These are phyloP conservation scores for Sycophila texana DNA, from an alignment of 2,888 invertebrate species.

Conservation along the genomic window DNA sequence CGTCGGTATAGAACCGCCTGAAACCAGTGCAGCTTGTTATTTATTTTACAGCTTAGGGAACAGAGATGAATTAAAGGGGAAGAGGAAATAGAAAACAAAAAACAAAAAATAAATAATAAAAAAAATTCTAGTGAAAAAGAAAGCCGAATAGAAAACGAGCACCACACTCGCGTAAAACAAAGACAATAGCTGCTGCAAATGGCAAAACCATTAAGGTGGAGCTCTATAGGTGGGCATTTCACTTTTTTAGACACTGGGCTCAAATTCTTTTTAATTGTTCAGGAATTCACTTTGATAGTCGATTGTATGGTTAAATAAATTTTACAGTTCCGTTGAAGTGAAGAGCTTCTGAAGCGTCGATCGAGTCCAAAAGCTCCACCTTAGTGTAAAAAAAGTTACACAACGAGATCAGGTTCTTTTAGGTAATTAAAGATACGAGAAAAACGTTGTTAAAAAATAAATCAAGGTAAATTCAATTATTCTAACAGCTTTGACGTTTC, in stretches of 20 bases:
- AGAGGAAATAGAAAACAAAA: not conserved
- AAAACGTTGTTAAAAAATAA: too few relatives aligned
- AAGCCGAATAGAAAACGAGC: conserved; percentile 5
- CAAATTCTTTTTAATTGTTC: too few relatives aligned
- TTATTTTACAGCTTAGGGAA: not conserved
- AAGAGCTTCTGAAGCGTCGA: too few relatives aligned
- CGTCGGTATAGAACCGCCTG: not conserved
- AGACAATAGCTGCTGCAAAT: conserved; percentile 33
- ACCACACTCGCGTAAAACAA: conserved; percentile 6
- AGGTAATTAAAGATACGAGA: too few relatives aligned
- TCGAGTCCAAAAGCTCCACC: too few relatives aligned
- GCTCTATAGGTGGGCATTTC: not conserved
- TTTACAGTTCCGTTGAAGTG: not conserved
- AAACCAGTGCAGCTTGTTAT: conserved; percentile 22
- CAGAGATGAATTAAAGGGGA: too few relatives aligned
- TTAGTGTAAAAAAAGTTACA: too few relatives aligned
- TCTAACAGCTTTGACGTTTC: too few relatives aligned
- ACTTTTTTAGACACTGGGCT: not conserved
- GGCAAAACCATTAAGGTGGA: conserved; percentile 22
- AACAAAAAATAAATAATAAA: not conserved
- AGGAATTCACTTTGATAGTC: too few relatives aligned
- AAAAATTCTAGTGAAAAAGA: not conserved
- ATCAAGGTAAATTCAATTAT: too few relatives aligned
- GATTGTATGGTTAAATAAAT: not conserved
- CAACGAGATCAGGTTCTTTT: too few relatives aligned